Evolutionary conservation across 1,140 invertebrate genomes (phyloP), one percentile per base, ranked within the genome.

Genomic region (Heliothis subflexa): DNA sequence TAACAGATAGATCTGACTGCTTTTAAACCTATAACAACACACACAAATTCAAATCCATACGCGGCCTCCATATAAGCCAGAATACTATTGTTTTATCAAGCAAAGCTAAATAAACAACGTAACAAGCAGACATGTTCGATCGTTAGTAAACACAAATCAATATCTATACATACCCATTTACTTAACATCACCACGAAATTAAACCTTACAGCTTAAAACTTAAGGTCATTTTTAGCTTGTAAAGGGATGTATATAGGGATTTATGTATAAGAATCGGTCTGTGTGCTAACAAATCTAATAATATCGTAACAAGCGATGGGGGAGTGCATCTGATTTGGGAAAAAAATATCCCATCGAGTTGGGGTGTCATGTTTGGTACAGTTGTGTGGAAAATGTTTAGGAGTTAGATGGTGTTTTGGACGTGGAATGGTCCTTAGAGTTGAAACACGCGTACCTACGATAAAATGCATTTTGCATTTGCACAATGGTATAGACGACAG

Each of bases 251-350:
- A 84, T 74, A 47, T 68, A 47, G 25, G 10, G 4, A 21, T 49
- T 50, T 70, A n/a, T 81, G 49, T 74, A 82, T 77, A 79, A 64
- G 16, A 78, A 81, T 72, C 62, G 52, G 79, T 77, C 76, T 73
- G 80, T 80, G 81, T 85, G 87, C 86, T 89, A 91, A 90, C 88
- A 91, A 92, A 90, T 88, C 84, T 88, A 88, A 89, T 89, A 89
- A 87, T 89, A 84, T 81, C 78, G 72, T 87, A 91, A 88, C 85
- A 89, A 90, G 86, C 78, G 49, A 21, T 77, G 83, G 85, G 89
- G 88, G 87, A 80, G 87, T 87, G 88, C 86, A 89, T 87, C 85
- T 87, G 88, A 90, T 91, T 90, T 90, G 83, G 84, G 83, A 86
- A 91, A 91, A 91, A 92, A 90, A 85, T 52, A 70, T 81, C 84